These are phyloP conservation scores for Clinocottus analis DNA, from an alignment of 2,113 vertebrate species.

Conservation along the genomic window DNA sequence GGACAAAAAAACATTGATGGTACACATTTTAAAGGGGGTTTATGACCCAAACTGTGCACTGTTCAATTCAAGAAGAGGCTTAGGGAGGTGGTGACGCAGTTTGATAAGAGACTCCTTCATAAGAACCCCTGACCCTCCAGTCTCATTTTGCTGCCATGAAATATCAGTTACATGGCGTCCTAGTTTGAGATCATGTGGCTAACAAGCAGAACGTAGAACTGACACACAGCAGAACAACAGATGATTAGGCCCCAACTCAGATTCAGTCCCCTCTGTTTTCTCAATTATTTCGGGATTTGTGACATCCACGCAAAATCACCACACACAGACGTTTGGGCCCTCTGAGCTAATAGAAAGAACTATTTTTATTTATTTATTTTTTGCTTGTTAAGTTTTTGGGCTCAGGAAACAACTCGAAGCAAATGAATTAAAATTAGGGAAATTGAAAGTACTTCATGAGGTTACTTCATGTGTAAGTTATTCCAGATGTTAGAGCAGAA, in stretches of 20 bases:
- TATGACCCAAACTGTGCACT: not conserved
- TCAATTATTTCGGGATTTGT: conserved; percentile 65
- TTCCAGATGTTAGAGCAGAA: conserved; percentile 28
- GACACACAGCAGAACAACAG: conserved; percentile 73
- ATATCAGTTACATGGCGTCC: conserved; percentile 68
- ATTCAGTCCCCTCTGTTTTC: conserved; percentile 54
- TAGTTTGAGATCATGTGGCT: conserved; percentile 77
- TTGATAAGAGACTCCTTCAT: conserved; percentile 61
- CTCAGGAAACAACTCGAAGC: conserved; percentile 3
- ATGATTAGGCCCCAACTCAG: conserved; percentile 74
- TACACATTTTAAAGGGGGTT: not conserved
- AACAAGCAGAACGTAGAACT: conserved; percentile 78
- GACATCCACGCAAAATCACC: conserved; percentile 58
- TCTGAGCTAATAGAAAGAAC: conserved; percentile 26
- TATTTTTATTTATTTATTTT: conserved; percentile 35
- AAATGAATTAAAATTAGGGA: conserved; percentile 15
- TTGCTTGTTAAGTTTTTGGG: conserved; percentile 3
- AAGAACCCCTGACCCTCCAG: conserved; percentile 47
- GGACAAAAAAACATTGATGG: not conserved
- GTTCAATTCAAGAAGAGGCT: conserved; percentile 3
- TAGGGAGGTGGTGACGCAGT: conserved; percentile 44
- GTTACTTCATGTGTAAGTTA: conserved; percentile 33
- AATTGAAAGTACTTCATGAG: conserved; percentile 40
- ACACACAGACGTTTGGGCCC: conserved; percentile 24
- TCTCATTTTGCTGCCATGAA: conserved; percentile 68